Evolutionary conservation across 2,797 vertebrate genomes (phyloP), one percentile per base, ranked within the genome.

Genomic region (Argya squamiceps): DNA sequence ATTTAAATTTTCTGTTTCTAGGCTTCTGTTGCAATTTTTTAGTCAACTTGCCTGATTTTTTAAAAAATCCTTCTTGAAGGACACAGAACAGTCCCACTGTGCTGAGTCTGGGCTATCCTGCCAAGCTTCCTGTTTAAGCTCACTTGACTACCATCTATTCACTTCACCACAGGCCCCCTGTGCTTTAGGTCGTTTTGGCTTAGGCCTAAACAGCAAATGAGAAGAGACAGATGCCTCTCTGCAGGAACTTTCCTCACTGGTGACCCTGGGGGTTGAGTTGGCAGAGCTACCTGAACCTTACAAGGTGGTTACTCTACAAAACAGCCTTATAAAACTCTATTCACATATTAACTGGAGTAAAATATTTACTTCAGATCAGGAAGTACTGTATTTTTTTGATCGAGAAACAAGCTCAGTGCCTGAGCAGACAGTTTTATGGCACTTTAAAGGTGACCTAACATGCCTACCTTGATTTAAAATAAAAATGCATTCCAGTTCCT

Each of bases 191-290:
- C 67, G 83, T 44, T 88, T 77, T 92, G 91, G 95, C 95, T 87
- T 71, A 62, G 73, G 73, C 36, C 24, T 62, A 4, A 69, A 76
- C 11, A 47, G 77, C 83, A 93, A 94, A 59, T 16, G 58, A 83
- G 65, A 68, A 94, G n/a, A 82, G 91, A 91, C 94, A 96, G 94
- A 88, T 95, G 97, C 80, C 80, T 92, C 94, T 59, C 92, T 50
- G 77, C 91, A 88, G 90, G 89, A 91, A 82, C 69, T 63, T 78
- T 65, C 78, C 84, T 89, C 56, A 32, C 52, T 71, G 22, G 41
- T 67, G 46, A 93, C 32, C 34, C 84, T 43, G 30, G 39, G 52
- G 84, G 47, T 58, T 79, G 76, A 93, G 56, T 3, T 94, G 96
- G 87, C 91, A 92, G 74, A 70, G 69, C 53, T 74, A 49, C 24